Conservation (phyloP, 2,888 invertebrate species). For the Tiliacea citrago region DNA sequence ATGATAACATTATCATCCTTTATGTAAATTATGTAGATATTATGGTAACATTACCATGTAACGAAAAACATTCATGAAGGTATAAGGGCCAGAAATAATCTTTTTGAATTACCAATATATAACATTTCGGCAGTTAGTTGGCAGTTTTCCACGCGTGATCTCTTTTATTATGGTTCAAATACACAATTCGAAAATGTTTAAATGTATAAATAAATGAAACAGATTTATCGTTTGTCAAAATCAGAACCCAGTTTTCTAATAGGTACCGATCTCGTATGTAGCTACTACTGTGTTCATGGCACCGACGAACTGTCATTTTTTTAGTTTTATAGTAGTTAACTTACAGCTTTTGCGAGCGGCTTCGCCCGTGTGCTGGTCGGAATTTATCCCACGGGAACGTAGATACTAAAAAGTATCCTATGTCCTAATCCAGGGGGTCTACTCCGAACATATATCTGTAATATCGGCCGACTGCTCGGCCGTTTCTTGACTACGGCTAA, state of each 20-base stretch:
- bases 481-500: no score
- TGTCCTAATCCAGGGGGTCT: no score
- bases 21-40: no score
- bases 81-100: neutral
- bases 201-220: neutral
- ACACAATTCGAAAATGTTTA: neutral
- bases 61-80: neutral
- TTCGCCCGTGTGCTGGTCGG: no score
- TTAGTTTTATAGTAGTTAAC: no score
- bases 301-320: neutral
- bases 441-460: no score
- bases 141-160: neutral
- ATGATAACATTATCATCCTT: neutral
- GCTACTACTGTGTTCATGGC: neutral
- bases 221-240: neutral
- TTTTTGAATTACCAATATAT: neutral
- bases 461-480: no score
- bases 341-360: no score
- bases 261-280: neutral
- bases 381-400: no score
- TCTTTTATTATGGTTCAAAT: neutral
- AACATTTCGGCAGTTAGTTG: neutral
- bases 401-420: no score
- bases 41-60: neutral
- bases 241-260: neutral